Percentiles rank a stretch among this genome's conserved stretches.
Evolutionary conservation across 1,140 invertebrate species (phyloP).

Genomic region (Matsumurasca onukii): DNA sequence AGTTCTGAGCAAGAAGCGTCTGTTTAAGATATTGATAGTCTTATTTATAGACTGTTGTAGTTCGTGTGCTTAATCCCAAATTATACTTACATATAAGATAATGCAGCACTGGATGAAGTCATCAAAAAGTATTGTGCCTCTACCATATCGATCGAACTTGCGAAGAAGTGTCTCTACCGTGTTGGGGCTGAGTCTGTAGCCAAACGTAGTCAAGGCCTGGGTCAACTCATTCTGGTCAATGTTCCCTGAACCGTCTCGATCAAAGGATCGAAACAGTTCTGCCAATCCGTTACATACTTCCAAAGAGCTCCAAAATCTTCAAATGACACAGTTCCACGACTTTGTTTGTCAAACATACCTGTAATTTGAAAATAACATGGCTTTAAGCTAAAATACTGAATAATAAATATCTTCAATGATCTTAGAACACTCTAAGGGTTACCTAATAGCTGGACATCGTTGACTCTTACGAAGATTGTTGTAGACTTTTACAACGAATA

Average conservation of each 20-base stretch:
- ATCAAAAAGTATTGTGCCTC: slow-evolving; percentile 92
- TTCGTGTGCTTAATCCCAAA: too few species aligned
- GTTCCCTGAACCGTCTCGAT: slow-evolving; percentile 85
- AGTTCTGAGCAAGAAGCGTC: too few species aligned
- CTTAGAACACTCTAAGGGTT: too few species aligned
- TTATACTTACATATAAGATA: slow-evolving; percentile 83
- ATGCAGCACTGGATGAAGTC: slow-evolving; percentile 98
- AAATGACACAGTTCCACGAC: slow-evolving; percentile 88
- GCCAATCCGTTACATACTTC: slow-evolving; percentile 99
- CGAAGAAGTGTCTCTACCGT: slow-evolving; percentile 80
- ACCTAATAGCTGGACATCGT: too few species aligned
- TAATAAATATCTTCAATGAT: too few species aligned
- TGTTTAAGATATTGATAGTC: too few species aligned
- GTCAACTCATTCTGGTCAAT: slow-evolving; percentile 91
- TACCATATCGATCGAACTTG: slow-evolving; percentile 93
- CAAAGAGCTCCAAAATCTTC: slow-evolving; percentile 94
- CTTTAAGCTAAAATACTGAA: too few species aligned
- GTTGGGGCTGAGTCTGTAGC: slow-evolving; percentile 85
- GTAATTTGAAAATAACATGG: too few species aligned
- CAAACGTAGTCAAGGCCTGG: slow-evolving; percentile 88
- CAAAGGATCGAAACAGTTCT: slow-evolving; percentile 94
- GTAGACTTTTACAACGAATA: too few species aligned
- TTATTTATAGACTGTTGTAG: too few species aligned
- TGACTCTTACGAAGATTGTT: too few species aligned
- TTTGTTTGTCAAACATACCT: slow-evolving; percentile 97